These are phyloP conservation scores for Agrotis puta DNA, from an alignment of 2,888 invertebrate genomes.

Conservation along the genomic window DNA sequence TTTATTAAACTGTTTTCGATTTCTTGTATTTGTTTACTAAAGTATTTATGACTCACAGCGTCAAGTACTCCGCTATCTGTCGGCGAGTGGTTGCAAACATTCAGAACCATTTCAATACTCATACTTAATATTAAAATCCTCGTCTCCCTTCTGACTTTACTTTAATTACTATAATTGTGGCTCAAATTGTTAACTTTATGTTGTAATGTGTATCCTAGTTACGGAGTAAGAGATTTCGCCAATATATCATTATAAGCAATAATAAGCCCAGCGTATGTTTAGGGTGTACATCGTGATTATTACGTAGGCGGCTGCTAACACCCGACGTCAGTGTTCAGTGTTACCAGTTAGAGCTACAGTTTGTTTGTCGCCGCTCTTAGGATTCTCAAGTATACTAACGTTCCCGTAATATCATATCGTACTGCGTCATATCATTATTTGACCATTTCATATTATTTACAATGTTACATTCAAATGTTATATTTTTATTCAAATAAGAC, in stretches of 20 bases:
- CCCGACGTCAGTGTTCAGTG: constrained; percentile 56
- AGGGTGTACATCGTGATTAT: constrained; percentile 67
- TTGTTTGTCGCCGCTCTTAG: constrained; percentile 21
- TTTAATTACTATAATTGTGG: constrained; percentile 76
- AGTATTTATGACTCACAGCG: constrained; percentile 54
- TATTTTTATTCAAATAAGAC: constrained; percentile 3
- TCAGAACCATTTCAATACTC: constrained; percentile 40
- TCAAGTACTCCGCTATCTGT: constrained; percentile 38
- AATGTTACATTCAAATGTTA: constrained; percentile 13
- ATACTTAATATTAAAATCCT: constrained; percentile 50
- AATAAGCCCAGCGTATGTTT: constrained; percentile 76
- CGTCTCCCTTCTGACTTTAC: constrained; percentile 62
- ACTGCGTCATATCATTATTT: constrained; percentile 47
- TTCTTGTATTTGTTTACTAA: constrained; percentile 62
- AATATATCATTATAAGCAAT: constrained; percentile 87
- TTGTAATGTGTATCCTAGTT: constrained; percentile 80
- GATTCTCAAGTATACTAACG: constrained; percentile 30
- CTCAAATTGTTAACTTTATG: constrained; percentile 81
- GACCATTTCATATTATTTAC: constrained; percentile 18
- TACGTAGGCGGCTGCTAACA: constrained; percentile 65
- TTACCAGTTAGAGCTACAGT: constrained; percentile 71
- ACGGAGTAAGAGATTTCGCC: constrained; percentile 80
- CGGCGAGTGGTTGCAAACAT: constrained; percentile 36
- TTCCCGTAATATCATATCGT: constrained; percentile 47
- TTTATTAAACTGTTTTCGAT: constrained; percentile 64